These are phyloP conservation scores for Sialis fuliginosa DNA, from an alignment of 2,888 invertebrate species.

Conservation along the genomic window DNA sequence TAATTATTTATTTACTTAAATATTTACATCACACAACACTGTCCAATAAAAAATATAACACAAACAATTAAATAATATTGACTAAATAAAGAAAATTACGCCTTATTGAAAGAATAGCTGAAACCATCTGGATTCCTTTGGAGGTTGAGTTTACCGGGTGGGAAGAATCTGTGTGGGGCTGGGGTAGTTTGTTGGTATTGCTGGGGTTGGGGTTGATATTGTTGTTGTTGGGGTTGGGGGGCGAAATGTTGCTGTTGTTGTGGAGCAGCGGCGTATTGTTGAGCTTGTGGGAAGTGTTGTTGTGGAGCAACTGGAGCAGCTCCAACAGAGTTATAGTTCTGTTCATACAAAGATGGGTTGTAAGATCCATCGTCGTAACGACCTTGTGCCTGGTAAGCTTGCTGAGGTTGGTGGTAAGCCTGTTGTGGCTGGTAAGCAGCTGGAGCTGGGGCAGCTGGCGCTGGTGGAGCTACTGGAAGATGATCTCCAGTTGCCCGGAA, in stretches of 20 bases:
- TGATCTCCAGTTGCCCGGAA: conserved; percentile 70
- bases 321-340: conserved; percentile 24
- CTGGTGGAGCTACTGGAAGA: conserved; percentile 34
- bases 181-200: conserved; percentile 42
- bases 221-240: conserved; percentile 26
- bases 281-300: conserved; percentile 22
- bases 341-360: conserved; percentile 32
- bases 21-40: no score
- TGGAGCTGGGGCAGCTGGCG: conserved; percentile 35
- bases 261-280: conserved; percentile 22
- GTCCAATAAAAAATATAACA: no score
- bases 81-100: conserved; percentile 16
- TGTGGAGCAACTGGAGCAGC: conserved; percentile 23
- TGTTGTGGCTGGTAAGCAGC: conserved; percentile 13
- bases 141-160: conserved; percentile 69
- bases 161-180: conserved; percentile 57
- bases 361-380: conserved; percentile 31
- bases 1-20: no score
- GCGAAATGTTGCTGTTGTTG: conserved; percentile 27
- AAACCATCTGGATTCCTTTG: conserved; percentile 79
- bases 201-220: conserved; percentile 20
- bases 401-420: conserved; percentile 27
- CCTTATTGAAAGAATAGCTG: conserved; percentile 68
- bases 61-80: background rate
- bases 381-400: conserved; percentile 25